phyloP scores from a whole-genome alignment of 2,888 invertebrate genomes.

The Osmoderma eremita region DNA sequence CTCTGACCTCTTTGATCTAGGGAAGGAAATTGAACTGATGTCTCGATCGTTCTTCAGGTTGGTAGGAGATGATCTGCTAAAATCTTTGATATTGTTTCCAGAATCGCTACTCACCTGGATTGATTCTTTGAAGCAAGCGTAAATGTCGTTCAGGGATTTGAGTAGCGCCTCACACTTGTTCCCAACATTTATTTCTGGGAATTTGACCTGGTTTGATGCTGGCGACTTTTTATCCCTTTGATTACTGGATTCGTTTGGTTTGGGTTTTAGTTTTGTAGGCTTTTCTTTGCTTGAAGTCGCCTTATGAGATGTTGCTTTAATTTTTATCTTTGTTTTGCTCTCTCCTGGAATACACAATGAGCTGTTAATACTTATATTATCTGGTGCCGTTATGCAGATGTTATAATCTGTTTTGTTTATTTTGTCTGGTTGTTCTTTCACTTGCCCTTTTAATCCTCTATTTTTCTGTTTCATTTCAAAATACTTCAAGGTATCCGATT shows the following conservation, averaged over 20 bases:
- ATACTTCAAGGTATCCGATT: constrained; percentile 23
- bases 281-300: neutral
- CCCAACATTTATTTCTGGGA: neutral
- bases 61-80: neutral
- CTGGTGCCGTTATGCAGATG: constrained; percentile 10
- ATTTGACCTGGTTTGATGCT: neutral
- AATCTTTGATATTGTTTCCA: neutral
- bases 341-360: too few relatives aligned
- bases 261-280: neutral
- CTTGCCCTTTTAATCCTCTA: neutral
- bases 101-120: constrained; percentile 18
- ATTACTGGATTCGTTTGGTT: neutral
- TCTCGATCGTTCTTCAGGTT: neutral
- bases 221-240: neutral
- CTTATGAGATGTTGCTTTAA: too few relatives aligned
- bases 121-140: neutral
- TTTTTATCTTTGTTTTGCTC: too few relatives aligned
- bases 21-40: constrained; percentile 23
- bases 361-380: constrained; percentile 3
- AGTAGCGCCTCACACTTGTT: neutral
- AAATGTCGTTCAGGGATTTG: neutral
- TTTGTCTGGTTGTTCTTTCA: neutral
- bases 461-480: constrained; percentile 17
- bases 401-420: neutral
- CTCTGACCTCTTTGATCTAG: constrained; percentile 6